Conservation (phyloP, 1,140 invertebrate species). For the Eriosoma lanigerum region DNA sequence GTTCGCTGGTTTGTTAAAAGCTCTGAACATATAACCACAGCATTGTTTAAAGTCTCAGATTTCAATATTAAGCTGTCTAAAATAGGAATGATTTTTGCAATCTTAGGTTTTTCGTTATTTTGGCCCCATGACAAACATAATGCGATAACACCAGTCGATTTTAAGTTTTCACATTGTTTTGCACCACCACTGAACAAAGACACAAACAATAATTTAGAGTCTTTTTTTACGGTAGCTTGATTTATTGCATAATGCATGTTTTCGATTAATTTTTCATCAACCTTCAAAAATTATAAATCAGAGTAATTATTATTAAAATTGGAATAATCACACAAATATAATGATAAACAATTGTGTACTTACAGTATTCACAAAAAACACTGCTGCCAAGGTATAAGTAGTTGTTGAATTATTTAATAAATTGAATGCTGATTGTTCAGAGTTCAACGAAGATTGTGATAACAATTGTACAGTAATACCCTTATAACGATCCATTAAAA, state of each 20-base stretch:
- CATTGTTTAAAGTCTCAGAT: neutral
- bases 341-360: neutral
- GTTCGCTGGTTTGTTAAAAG: neutral
- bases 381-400: slow-evolving; percentile 9
- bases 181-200: slow-evolving; percentile 8
- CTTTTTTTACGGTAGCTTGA: neutral
- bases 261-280: neutral
- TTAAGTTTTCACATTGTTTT: neutral
- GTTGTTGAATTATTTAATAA: neutral
- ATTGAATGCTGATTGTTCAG: slow-evolving; percentile 7
- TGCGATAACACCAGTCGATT: neutral
- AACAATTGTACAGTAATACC: slow-evolving; percentile 27
- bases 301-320: neutral
- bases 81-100: neutral
- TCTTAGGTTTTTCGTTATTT: neutral
- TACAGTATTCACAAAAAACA: slow-evolving; percentile 30
- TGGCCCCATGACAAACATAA: slow-evolving; percentile 5
- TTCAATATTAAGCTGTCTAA: neutral
- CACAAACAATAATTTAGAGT: neutral
- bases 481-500: slow-evolving; percentile 25
- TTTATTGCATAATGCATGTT: neutral
- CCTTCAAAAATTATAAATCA: neutral
- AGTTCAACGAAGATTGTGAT: neutral
- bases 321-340: too few species aligned
- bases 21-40: slow-evolving; percentile 12